Conservation (phyloP, 2,113 vertebrate species). For the Orycteropus afer region DNA sequence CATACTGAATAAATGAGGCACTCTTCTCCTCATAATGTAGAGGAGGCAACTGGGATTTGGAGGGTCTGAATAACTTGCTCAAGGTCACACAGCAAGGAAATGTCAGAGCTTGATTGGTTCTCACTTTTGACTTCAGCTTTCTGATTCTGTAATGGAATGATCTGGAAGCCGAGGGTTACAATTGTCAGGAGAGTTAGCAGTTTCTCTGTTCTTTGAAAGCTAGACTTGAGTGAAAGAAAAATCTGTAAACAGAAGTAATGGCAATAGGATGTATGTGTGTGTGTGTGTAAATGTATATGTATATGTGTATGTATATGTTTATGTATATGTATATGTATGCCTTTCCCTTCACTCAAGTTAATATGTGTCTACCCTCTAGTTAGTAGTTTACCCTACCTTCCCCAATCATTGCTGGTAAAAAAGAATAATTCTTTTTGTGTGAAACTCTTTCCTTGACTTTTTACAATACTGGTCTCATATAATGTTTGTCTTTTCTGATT, state of each 20-base stretch:
- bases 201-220: slow-evolving; percentile 42
- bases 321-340: too few relatives aligned
- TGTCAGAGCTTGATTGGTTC: not conserved
- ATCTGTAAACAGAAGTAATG: not conserved
- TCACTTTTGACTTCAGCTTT: not conserved
- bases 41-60: not conserved
- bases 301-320: too few relatives aligned
- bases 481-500: too few relatives aligned
- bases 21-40: not conserved
- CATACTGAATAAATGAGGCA: not conserved
- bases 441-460: too few relatives aligned
- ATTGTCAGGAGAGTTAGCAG: not conserved
- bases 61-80: not conserved
- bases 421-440: too few relatives aligned
- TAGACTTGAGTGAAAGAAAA: slow-evolving; percentile 31
- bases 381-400: too few relatives aligned
- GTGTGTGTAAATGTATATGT: too few relatives aligned
- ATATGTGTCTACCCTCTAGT: too few relatives aligned
- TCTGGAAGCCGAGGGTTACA: not conserved
- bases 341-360: too few relatives aligned
- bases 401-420: too few relatives aligned
- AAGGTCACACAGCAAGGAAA: not conserved
- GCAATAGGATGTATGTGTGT: too few relatives aligned
- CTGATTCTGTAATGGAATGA: slow-evolving; percentile 9
- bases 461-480: too few relatives aligned